phyloP scores from a whole-genome alignment of 2,113 vertebrate species.

The Dasyprocta punctata region DNA sequence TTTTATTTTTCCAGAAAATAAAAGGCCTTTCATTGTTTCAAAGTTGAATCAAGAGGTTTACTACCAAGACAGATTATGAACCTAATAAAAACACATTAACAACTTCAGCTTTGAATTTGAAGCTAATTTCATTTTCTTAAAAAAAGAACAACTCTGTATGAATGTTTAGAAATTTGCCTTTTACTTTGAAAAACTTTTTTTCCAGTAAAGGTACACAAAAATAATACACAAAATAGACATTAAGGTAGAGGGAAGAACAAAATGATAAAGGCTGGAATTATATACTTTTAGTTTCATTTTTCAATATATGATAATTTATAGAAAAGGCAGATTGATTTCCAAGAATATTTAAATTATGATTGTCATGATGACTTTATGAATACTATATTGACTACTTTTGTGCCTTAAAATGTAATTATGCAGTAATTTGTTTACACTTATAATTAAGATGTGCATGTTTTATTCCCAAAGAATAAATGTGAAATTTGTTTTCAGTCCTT shows the following conservation, averaged over 20 bases:
- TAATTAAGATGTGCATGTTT: not conserved
- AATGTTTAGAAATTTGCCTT: conserved; percentile 48
- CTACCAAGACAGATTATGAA: conserved; percentile 62
- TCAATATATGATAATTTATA: not conserved
- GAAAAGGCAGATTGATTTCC: not conserved
- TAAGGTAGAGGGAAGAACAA: not conserved
- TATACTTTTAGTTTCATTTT: not conserved
- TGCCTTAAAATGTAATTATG: not conserved
- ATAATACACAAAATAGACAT: not conserved
- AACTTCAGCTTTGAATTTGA: conserved; percentile 53
- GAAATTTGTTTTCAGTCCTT: not conserved
- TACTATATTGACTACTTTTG: not conserved
- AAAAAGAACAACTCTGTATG: not conserved
- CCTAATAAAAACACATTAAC: conserved; percentile 19
- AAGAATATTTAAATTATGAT: not conserved
- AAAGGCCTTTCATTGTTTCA: conserved; percentile 67
- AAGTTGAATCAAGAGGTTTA: conserved; percentile 76
- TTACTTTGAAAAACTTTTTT: not conserved
- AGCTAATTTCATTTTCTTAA: conserved; percentile 39
- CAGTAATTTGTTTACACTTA: not conserved
- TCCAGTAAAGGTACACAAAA: not conserved
- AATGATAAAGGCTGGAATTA: not conserved
- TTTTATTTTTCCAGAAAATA: conserved; percentile 77
- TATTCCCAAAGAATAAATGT: not conserved
- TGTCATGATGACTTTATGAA: not conserved